These are phyloP conservation scores for Adrianichthys oophorus DNA, from an alignment of 2,797 vertebrate species.

Conservation along the genomic window DNA sequence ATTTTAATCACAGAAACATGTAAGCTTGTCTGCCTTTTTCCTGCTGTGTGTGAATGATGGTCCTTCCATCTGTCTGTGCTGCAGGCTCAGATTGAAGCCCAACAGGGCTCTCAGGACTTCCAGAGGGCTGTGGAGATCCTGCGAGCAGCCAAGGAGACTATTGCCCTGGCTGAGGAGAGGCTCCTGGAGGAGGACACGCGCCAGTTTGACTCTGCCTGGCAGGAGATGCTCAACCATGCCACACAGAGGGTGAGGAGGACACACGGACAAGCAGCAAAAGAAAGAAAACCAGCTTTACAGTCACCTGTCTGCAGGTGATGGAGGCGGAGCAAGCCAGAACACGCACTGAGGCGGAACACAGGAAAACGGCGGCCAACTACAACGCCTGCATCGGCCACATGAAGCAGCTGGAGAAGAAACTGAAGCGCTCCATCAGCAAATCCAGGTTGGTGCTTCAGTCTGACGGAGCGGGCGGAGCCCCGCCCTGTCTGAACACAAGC, in stretches of 20 bases:
- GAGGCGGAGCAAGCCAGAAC: constrained; percentile 93
- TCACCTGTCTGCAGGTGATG: constrained; percentile 87
- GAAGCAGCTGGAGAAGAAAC: constrained; percentile 95
- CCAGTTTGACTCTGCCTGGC: constrained; percentile 98
- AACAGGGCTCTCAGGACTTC: constrained; percentile 95
- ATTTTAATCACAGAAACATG: too few relatives aligned
- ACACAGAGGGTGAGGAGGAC: constrained; percentile 86
- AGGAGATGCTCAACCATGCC: constrained; percentile 98
- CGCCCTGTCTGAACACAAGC: constrained; percentile 11
- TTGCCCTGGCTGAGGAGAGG: constrained; percentile 92
- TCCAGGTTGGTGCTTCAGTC: constrained; percentile 82
- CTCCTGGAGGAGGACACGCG: constrained; percentile 94
- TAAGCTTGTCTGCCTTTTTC: too few relatives aligned
- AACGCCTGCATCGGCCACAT: constrained; percentile 90
- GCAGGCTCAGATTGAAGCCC: constrained; percentile 93
- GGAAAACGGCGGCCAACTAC: constrained; percentile 90
- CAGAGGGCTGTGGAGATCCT: constrained; percentile 95
- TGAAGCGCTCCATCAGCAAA: constrained; percentile 94
- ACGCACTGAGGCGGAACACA: constrained; percentile 88
- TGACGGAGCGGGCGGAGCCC: background rate
- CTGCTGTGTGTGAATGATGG: too few relatives aligned
- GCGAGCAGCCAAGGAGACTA: constrained; percentile 95
- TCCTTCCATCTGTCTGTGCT: constrained; percentile 1
- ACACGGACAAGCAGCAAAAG: too few relatives aligned
- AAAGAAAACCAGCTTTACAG: background rate